phyloP scores from a whole-genome alignment of 2,113 vertebrate genomes.

The Cricetomys ansorgei region DNA sequence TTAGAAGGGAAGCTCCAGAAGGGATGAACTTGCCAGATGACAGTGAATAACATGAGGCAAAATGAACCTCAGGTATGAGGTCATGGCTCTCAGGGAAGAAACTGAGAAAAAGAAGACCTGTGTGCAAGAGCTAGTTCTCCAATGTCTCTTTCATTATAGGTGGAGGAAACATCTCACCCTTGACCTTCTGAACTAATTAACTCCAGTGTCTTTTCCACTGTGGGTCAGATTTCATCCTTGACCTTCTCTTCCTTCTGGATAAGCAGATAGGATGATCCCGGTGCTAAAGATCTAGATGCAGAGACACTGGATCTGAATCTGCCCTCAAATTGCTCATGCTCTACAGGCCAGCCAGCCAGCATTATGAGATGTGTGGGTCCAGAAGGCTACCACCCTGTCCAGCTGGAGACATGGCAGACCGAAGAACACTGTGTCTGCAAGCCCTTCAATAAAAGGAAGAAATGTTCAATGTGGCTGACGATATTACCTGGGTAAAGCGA shows the following conservation, averaged over 20 bases:
- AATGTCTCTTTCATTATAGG: accelerated
- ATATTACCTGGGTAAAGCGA: conserved; percentile 70
- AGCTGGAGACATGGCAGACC: not conserved
- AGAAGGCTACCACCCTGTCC: not conserved
- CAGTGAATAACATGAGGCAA: not conserved
- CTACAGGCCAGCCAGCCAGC: not conserved
- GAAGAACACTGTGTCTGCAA: conserved; percentile 62
- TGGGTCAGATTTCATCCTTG: not conserved
- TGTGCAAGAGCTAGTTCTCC: not conserved
- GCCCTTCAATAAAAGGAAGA: conserved; percentile 64
- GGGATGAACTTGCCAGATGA: not conserved
- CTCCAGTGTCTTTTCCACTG: accelerated
- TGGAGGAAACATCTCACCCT: not conserved
- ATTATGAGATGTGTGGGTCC: not conserved
- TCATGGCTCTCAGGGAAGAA: not conserved
- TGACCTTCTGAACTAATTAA: not conserved
- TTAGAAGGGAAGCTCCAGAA: not conserved
- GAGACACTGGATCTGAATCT: accelerated
- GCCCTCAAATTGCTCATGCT: not conserved
- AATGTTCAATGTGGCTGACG: conserved; percentile 44
- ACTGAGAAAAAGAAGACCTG: not conserved
- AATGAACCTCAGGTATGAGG: not conserved
- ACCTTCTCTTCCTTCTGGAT: not conserved
- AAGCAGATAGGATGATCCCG: not conserved
- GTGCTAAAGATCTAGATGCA: not conserved